Evolutionary conservation across 2,113 vertebrate genomes (phyloP), one percentile per base, ranked within the genome.

Genomic region (Paradoxurus hermaphroditus): DNA sequence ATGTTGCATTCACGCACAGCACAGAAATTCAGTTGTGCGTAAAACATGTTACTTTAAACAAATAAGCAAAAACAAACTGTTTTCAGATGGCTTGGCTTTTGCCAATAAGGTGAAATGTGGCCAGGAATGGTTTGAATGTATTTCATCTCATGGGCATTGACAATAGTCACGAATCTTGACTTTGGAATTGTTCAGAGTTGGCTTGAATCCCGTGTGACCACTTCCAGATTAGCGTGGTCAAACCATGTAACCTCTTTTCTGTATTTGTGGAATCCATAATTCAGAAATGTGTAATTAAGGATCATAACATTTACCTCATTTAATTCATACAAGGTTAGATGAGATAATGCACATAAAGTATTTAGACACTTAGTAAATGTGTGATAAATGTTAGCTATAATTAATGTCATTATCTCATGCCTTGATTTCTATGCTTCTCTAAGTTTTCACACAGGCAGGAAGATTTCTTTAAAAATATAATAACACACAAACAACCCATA

Each of bases 11-110:
- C 5, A 65, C 44, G 51, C 31, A 72, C 82, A 49, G 83, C 31
- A 41, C 34, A 94, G 19, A 27, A 86, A 93, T 79, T 93, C 87
- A 94, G 5, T 82, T 95, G 92, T 94, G 85, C 31, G 41, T 62
- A 44, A 86, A 96, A 59, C 25, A 39, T 41, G 36, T 87, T 89
- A 73, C 59, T 95, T 82, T 93, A 75, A 85, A 86, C n/a, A 94
- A 96, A 88, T 68, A 96, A 95, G 31, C 29, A 83, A 67, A 95
- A 51, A 0, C 13, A 19, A 94, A 94, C 91, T 91, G 89, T 86
- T 93, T 97, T 91, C 78, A 86, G 93, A 75, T 91, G 72, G 94
- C 23, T 53, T 95, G 87, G 94, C 49, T 93, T 97, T 96, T 77
- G 27, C 72, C 46, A 86, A 7, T 77, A 81, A 82, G 27, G 15